Evolutionary conservation across 2,888 invertebrate species (phyloP), one percentile per base, ranked within the genome.

Genomic region (Pseudococcus longispinus): DNA sequence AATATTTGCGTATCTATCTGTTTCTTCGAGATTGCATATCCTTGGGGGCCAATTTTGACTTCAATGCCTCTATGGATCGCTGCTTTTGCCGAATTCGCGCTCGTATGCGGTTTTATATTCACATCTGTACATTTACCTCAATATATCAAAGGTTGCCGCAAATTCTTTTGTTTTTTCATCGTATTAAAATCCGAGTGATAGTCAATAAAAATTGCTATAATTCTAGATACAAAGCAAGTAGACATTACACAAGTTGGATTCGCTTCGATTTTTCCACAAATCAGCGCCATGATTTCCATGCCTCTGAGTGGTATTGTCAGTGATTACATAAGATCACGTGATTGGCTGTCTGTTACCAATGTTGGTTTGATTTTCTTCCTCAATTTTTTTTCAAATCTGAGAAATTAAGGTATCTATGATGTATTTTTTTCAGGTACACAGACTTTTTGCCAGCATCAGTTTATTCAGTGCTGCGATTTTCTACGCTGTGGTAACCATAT

Each of bases 1-100:
- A 51, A n/a, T 1, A 2, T 18, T 51, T 51, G 11, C 20, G 13
- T 83, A n/a, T n/a, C n/a, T n/a, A n/a, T 37, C 9, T 37, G 5
- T 37, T 37, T 37, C 8, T 83, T 55, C 18, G 13, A 84, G 84
- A 3, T 84, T 15, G 26, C 29, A n/a, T 80, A 86, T 37, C 86
- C 86, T 26, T 86, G 86, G 86, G 80, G 80, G 15, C 32, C 20
- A 2, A 80, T 86, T 29, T 1, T 80, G 9, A 0, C 8, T 20
- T 80, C 29, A 9, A 20, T 2, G 23, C 8, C 42, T 20, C 15
- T 80, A 1, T 80, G 77, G 77, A 20, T 42, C 0, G 18, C 20
- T 1, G 11, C 26, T 18, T 42, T 80, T 9, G 20, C 32, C 20
- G 29, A 80, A 42, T 80, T 80, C 11, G 1, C 77, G 1, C 2